A percentile compares a stretch with the other conserved stretches of the same genome.
phyloP scores from a whole-genome alignment of 2,113 vertebrate genomes.

The Eidolon helvum region DNA sequence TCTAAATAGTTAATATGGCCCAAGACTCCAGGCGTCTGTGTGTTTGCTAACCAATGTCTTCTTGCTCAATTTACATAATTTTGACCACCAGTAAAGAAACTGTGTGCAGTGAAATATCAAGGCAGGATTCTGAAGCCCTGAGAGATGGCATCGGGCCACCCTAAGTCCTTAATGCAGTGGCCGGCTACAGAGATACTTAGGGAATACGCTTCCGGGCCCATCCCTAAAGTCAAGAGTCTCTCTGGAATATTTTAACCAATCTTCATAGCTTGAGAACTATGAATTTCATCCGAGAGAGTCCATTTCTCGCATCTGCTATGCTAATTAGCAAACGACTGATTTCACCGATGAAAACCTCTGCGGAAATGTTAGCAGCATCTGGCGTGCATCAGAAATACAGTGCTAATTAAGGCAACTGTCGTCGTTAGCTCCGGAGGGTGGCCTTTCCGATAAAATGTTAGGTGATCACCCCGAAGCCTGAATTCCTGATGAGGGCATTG shows the following conservation, averaged over 20 bases:
- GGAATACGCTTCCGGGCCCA: neutral
- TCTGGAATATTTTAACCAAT: neutral
- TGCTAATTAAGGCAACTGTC: neutral
- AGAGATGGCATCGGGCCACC: neutral
- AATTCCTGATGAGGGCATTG: constrained; percentile 10
- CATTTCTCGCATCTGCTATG: constrained; percentile 31
- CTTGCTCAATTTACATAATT: neutral
- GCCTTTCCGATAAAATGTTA: neutral
- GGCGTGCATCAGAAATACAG: constrained; percentile 10
- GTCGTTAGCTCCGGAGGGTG: neutral
- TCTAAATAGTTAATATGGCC: neutral
- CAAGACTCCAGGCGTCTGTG: neutral
- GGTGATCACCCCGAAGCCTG: neutral
- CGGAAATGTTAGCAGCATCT: constrained; percentile 48
- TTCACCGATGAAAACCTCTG: constrained; percentile 41
- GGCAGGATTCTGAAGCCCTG: neutral
- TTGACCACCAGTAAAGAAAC: neutral
- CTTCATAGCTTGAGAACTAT: neutral
- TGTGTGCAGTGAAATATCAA: neutral
- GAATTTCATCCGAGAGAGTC: neutral
- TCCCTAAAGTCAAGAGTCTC: neutral
- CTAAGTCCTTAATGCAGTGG: neutral
- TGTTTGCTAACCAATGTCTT: neutral
- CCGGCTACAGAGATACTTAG: neutral
- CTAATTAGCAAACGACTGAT: constrained; percentile 33